A percentile compares a stretch with the other conserved stretches of the same genome.
These are phyloP conservation scores for Therioaphis trifolii DNA, from an alignment of 2,888 invertebrate genomes.

Conservation along the genomic window DNA sequence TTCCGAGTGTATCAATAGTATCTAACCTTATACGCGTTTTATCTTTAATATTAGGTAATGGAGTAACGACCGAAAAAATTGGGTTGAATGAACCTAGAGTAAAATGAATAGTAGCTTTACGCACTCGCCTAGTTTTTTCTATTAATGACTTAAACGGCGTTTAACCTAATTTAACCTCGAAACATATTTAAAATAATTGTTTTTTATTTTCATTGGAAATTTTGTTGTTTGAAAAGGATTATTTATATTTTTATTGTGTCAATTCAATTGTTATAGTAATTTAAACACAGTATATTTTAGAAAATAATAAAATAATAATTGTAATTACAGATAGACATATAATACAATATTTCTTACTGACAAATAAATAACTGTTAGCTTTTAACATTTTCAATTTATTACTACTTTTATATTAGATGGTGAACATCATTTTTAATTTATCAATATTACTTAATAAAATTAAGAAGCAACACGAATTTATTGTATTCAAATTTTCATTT, in stretches of 20 bases:
- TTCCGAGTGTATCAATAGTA: conserved; percentile 32
- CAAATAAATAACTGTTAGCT: too few species aligned
- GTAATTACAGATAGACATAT: too few species aligned
- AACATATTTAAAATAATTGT: not conserved
- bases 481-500: too few species aligned
- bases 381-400: not conserved
- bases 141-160: conserved; percentile 15
- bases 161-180: conserved; percentile 43
- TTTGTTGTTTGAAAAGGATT: not conserved
- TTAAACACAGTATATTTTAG: too few species aligned
- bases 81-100: conserved; percentile 58
- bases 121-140: conserved; percentile 37
- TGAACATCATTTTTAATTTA: not conserved
- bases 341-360: too few species aligned
- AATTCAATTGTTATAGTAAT: too few species aligned
- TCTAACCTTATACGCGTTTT: conserved; percentile 38
- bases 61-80: conserved; percentile 61
- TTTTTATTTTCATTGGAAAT: not conserved
- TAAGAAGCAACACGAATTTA: too few species aligned
- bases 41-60: conserved; percentile 57
- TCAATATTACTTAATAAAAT: too few species aligned
- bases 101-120: conserved; percentile 48
- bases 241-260: conserved; percentile 3
- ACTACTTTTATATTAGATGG: not conserved
- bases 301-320: too few species aligned